Conservation (phyloP, 2,888 invertebrate genomes). For the Chymomyza procnemis region DNA sequence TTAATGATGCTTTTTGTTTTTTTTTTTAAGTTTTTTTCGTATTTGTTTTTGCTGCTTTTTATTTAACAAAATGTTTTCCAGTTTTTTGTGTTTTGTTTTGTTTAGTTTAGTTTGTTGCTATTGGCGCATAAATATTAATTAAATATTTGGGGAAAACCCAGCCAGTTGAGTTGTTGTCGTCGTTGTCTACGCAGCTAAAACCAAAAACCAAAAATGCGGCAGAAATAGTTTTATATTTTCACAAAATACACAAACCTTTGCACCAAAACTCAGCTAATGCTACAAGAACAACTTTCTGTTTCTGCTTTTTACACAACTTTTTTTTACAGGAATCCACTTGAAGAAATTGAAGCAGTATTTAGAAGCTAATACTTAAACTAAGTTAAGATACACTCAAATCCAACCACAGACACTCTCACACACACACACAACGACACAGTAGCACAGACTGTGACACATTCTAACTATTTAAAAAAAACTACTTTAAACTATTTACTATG, state of each 20-base stretch:
- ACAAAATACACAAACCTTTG: background rate
- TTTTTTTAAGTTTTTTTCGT: constrained; percentile 17
- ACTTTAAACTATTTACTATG: constrained; percentile 10
- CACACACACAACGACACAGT: constrained; percentile 21
- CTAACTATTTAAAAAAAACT: constrained; percentile 36
- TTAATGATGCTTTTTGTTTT: constrained; percentile 68
- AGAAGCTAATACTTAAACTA: constrained; percentile 74
- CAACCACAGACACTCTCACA: constrained; percentile 19
- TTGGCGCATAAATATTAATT: constrained; percentile 67
- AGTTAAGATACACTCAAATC: constrained; percentile 27
- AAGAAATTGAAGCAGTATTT: constrained; percentile 79
- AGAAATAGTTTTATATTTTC: constrained; percentile 20
- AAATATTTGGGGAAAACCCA: constrained; percentile 49
- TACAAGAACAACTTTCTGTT: constrained; percentile 56
- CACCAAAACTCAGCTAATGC: constrained; percentile 30
- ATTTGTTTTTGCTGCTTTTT: constrained; percentile 17
- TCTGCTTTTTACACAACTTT: constrained; percentile 52
- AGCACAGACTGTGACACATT: constrained; percentile 60
- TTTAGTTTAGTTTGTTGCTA: constrained; percentile 44
- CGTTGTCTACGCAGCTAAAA: constrained; percentile 14
- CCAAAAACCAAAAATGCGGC: constrained; percentile 29
- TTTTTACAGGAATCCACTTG: constrained; percentile 78
- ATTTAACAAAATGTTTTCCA: constrained; percentile 29
- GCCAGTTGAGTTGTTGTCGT: background rate
- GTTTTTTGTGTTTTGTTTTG: constrained; percentile 33